A percentile compares a stretch with the other conserved stretches of the same genome.
These are phyloP conservation scores for Ctenoplectra terminalis DNA, from an alignment of 1,140 invertebrate species.

Conservation along the genomic window DNA sequence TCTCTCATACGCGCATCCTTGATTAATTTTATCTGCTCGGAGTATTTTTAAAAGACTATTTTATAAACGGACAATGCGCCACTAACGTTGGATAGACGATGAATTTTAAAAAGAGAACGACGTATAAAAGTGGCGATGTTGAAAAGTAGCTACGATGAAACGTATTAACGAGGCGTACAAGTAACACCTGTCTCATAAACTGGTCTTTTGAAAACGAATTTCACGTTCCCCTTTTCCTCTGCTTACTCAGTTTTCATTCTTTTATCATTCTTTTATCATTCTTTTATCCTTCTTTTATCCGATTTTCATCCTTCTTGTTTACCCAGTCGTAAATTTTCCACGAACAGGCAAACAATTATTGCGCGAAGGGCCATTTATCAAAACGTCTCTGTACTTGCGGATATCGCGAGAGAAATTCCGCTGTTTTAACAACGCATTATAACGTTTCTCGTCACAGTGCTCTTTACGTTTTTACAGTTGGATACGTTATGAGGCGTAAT, in stretches of 20 bases:
- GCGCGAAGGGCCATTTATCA: conserved; percentile 32
- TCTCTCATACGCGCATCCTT: not conserved
- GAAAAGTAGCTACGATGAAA: not conserved
- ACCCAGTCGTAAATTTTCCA: conserved; percentile 30
- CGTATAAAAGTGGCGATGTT: not conserved
- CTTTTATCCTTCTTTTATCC: too few relatives aligned
- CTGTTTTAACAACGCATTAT: not conserved
- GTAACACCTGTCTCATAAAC: conserved; percentile 27
- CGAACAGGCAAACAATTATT: conserved; percentile 27
- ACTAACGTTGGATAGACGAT: not conserved
- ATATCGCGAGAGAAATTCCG: conserved; percentile 12
- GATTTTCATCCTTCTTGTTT: conserved; percentile 12
- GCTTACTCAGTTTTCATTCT: not conserved
- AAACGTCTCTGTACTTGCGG: conserved; percentile 1
- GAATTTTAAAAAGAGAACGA: not conserved
- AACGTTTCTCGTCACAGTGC: not conserved
- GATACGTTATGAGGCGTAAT: not conserved
- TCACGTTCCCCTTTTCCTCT: not conserved
- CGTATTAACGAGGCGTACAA: not conserved
- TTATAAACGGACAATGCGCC: too few relatives aligned
- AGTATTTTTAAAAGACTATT: not conserved
- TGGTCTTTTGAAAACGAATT: conserved; percentile 22
- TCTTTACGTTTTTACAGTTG: not conserved
- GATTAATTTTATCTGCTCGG: not conserved
- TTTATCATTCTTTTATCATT: too few relatives aligned